phyloP scores from a whole-genome alignment of 2,888 invertebrate species.

The Myathropa florea region DNA sequence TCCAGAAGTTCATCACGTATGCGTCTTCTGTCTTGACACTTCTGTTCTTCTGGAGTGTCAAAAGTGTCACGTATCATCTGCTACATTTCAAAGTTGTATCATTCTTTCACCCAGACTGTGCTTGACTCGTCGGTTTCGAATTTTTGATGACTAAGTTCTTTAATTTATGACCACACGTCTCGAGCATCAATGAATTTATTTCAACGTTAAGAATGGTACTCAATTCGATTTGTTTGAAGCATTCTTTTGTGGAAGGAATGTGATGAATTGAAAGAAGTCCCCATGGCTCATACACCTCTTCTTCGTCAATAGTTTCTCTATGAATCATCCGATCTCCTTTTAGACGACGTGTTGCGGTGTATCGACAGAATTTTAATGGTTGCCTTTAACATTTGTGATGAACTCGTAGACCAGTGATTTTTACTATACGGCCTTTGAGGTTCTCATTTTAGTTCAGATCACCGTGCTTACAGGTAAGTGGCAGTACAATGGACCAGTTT shows the following conservation, averaged over 20 bases:
- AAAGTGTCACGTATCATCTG: background rate
- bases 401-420: no score
- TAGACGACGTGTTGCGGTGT: no score
- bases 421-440: no score
- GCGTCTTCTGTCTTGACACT: background rate
- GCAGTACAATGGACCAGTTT: no score
- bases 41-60: background rate
- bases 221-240: background rate
- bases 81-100: background rate
- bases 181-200: background rate
- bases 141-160: background rate
- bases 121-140: background rate
- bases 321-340: no score
- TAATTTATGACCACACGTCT: background rate
- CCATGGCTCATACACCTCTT: no score
- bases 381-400: no score
- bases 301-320: no score
- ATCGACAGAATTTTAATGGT: no score
- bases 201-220: background rate
- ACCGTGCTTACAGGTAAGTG: no score
- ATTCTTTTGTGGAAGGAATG: background rate
- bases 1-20: background rate
- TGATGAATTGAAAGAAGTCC: no score
- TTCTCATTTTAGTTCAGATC: no score
- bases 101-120: background rate